phyloP scores from a whole-genome alignment of 2,797 vertebrate species.

The Iguana delicatissima region DNA sequence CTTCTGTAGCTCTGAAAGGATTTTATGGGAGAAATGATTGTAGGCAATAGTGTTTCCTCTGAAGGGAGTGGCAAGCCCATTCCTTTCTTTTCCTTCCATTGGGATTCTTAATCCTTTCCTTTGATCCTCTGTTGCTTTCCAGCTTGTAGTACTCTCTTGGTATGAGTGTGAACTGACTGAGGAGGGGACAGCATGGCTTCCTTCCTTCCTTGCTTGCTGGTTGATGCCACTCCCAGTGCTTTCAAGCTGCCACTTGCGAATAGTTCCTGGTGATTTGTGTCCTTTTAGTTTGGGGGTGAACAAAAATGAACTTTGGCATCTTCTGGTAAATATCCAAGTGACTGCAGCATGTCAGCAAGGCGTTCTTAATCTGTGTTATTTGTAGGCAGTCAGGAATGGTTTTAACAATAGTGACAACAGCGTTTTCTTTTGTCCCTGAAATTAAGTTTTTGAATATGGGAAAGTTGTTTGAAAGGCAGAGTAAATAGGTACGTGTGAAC shows the following conservation, averaged over 20 bases:
- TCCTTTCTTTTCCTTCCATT: neutral
- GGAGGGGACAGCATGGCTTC: slow-evolving; percentile 32
- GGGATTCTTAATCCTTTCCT: slow-evolving; percentile 11
- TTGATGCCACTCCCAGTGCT: slow-evolving; percentile 17
- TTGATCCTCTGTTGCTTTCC: slow-evolving; percentile 19
- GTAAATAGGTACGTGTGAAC: neutral
- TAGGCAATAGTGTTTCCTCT: too few relatives aligned
- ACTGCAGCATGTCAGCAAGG: neutral
- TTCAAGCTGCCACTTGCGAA: slow-evolving; percentile 21
- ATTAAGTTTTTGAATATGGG: neutral
- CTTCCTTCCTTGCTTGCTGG: slow-evolving; percentile 30
- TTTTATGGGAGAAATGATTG: neutral
- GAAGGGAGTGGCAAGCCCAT: neutral
- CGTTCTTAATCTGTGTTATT: neutral
- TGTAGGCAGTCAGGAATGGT: neutral
- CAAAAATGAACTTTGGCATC: too few relatives aligned
- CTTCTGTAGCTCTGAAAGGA: neutral
- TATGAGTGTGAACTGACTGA: neutral
- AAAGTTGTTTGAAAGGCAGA: neutral
- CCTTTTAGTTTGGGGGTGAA: neutral
- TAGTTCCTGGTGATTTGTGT: neutral
- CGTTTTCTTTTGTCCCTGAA: neutral
- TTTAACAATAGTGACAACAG: neutral
- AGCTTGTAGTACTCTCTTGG: slow-evolving; percentile 7
- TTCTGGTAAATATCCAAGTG: neutral